These are phyloP conservation scores for Oscheius myriophilus DNA, from an alignment of 2,888 invertebrate genomes.

Conservation along the genomic window DNA sequence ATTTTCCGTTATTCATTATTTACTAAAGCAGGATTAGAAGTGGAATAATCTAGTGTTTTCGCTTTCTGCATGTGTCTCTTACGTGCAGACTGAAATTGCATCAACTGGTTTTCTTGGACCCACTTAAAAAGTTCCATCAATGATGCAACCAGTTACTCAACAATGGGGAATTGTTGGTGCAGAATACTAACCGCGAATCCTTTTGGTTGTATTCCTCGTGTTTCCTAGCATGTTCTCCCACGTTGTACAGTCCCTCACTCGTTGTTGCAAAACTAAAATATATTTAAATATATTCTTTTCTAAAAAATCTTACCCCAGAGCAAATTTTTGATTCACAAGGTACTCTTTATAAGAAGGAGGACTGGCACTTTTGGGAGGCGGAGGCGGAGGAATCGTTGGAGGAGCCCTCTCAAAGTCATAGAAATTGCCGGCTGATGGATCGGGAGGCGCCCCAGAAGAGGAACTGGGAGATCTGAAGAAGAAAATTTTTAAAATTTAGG, in stretches of 20 bases:
- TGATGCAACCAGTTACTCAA: too few relatives aligned
- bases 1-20: too few relatives aligned
- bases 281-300: background rate
- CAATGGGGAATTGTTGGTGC: too few relatives aligned
- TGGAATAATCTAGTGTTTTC: too few relatives aligned
- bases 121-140: too few relatives aligned
- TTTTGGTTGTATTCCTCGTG: background rate
- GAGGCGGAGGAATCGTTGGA: background rate
- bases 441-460: slow-evolving; percentile 12
- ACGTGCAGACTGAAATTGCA: too few relatives aligned
- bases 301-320: background rate
- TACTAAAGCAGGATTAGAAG: too few relatives aligned
- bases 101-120: too few relatives aligned
- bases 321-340: slow-evolving; percentile 11
- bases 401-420: background rate
- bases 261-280: background rate
- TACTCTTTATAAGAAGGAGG: slow-evolving; percentile 9
- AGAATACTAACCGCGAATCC: slow-evolving; percentile 1
- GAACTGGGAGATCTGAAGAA: slow-evolving; percentile 5
- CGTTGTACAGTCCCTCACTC: slow-evolving; percentile 13
- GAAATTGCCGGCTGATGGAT: slow-evolving; percentile 5
- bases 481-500: too few relatives aligned
- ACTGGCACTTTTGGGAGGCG: slow-evolving; percentile 1
- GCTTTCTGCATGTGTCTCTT: too few relatives aligned
- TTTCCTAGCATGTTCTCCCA: slow-evolving; percentile 13